phyloP scores from a whole-genome alignment of 2,113 vertebrate genomes.

The Cygnus atratus region DNA sequence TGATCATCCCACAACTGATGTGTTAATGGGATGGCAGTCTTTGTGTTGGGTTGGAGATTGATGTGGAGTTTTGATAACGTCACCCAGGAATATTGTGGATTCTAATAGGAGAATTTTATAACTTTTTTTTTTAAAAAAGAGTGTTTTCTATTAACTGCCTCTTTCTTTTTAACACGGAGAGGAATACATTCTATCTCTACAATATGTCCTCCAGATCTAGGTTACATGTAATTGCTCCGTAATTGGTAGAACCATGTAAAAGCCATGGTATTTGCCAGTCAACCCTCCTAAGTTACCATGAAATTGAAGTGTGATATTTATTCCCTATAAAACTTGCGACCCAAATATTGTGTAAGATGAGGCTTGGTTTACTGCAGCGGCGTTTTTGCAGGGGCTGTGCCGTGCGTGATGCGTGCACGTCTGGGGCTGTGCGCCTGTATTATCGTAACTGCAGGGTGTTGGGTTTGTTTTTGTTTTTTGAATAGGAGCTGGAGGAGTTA shows the following conservation, averaged over 20 bases:
- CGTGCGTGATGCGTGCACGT: fast-evolving
- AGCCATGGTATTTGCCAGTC: constrained; percentile 60
- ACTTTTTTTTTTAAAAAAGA: neutral
- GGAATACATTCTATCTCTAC: neutral
- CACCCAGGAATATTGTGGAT: neutral
- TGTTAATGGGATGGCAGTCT: constrained; percentile 41
- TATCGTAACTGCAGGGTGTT: too few species aligned
- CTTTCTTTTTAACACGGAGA: neutral
- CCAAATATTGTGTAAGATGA: neutral
- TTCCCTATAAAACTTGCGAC: constrained; percentile 7
- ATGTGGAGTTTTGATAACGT: constrained; percentile 31
- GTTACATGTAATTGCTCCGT: constrained; percentile 61
- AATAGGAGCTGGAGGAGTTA: fast-evolving
- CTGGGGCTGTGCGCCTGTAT: fast-evolving
- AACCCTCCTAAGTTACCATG: constrained; percentile 64
- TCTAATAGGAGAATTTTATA: neutral
- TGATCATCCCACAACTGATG: neutral
- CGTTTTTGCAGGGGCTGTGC: neutral
- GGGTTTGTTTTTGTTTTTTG: too few species aligned
- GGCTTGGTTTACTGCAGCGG: neutral
- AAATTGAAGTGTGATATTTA: constrained; percentile 65
- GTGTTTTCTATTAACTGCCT: constrained; percentile 17
- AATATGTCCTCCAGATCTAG: constrained; percentile 51
- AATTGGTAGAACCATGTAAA: constrained; percentile 69
- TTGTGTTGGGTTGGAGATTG: neutral